phyloP scores from a whole-genome alignment of 2,888 invertebrate genomes.

The Melieria crassipennis region DNA sequence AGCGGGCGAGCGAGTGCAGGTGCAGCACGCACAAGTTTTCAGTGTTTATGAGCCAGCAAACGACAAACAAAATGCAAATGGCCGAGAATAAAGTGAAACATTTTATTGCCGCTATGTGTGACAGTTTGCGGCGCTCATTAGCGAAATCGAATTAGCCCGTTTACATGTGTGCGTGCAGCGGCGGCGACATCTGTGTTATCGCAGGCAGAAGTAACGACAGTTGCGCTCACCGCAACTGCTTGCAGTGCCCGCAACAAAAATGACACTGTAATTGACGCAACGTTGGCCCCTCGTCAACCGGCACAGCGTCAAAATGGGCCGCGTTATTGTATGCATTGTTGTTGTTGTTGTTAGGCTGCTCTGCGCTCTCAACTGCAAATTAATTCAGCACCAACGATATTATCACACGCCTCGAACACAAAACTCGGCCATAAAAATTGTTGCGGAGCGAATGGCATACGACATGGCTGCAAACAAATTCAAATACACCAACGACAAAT shows the following conservation, averaged over 20 bases:
- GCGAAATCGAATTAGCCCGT: conserved; percentile 15
- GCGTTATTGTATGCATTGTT: no score
- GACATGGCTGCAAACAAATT: no score
- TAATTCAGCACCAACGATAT: conserved; percentile 4
- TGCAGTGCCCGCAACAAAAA: not conserved
- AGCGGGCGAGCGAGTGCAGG: no score
- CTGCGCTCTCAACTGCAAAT: not conserved
- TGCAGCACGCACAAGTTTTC: conserved; percentile 6
- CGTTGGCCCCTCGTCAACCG: not conserved
- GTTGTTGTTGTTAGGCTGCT: not conserved
- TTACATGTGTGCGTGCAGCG: no score
- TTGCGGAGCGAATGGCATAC: no score
- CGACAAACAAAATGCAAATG: conserved; percentile 25
- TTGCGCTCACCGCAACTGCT: no score
- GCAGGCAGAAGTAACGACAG: no score
- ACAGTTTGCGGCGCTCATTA: conserved; percentile 31
- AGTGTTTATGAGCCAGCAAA: conserved; percentile 27
- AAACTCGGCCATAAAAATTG: not conserved
- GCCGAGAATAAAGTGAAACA: conserved; percentile 16
- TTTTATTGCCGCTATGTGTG: conserved; percentile 27
- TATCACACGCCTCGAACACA: not conserved
- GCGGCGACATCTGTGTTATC: no score
- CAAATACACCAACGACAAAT: no score
- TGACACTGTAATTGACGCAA: conserved; percentile 1
- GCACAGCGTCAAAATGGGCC: no score